These are phyloP conservation scores for Naja naja DNA, from an alignment of 2,113 vertebrate species.

Conservation along the genomic window DNA sequence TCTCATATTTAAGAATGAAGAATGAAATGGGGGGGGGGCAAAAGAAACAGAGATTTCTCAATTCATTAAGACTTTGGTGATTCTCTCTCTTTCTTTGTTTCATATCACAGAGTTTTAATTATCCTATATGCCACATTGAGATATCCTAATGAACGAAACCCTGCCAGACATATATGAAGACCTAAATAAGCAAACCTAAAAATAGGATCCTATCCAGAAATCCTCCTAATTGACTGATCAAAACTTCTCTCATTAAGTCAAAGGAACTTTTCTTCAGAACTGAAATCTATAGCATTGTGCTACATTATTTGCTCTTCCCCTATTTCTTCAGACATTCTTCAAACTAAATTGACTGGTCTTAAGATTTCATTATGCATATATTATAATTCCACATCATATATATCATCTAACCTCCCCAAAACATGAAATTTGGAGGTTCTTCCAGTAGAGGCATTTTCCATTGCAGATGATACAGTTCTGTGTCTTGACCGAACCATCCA, in stretches of 20 bases:
- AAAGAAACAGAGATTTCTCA: neutral
- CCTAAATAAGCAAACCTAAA: neutral
- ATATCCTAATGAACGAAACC: neutral
- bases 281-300: neutral
- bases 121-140: neutral
- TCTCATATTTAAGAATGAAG: neutral
- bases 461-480: neutral
- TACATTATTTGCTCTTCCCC: neutral
- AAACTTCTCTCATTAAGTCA: neutral
- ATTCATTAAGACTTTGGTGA: neutral
- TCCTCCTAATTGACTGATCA: neutral
- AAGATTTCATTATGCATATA: neutral
- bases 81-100: neutral
- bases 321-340: neutral
- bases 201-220: neutral
- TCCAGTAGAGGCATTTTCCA: neutral
- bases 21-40: too few species aligned
- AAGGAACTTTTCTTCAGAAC: neutral
- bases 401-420: slow-evolving; percentile 16
- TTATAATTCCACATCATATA: neutral
- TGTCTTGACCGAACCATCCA: neutral
- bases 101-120: neutral
- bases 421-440: neutral
- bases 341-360: neutral
- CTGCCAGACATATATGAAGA: neutral